phyloP scores from a whole-genome alignment of 2,113 vertebrate genomes.

The Paralichthys olivaceus region DNA sequence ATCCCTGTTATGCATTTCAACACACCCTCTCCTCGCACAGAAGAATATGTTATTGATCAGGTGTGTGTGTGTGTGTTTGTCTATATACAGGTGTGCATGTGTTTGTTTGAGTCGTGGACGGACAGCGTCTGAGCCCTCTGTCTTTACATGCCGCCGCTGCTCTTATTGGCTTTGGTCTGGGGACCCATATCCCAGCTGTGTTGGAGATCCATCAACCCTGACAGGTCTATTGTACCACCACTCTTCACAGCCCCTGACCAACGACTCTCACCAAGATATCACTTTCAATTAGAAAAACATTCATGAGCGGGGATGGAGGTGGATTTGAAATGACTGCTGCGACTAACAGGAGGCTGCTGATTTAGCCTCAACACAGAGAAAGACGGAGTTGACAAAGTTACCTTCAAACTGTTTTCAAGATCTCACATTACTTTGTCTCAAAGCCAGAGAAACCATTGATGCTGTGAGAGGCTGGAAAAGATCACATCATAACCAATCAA shows the following conservation, averaged over 20 bases:
- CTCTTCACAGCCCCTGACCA: conserved; percentile 78
- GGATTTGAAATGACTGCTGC: conserved; percentile 53
- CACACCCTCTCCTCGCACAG: conserved; percentile 59
- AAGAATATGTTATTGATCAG: conserved; percentile 79
- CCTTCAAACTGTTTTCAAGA: neutral
- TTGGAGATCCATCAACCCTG: conserved; percentile 83
- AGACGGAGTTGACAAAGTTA: neutral
- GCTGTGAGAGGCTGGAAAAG: neutral
- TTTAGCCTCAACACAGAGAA: neutral
- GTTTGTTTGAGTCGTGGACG: conserved; percentile 47
- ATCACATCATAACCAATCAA: neutral
- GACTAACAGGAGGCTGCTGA: conserved; percentile 17
- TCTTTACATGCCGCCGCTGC: conserved; percentile 35
- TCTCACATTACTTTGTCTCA: neutral
- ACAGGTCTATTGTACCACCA: conserved; percentile 81
- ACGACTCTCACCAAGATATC: conserved; percentile 74
- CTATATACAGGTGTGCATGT: conserved; percentile 20
- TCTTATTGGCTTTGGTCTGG: conserved; percentile 77
- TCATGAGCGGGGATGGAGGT: conserved; percentile 55
- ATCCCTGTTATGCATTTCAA: conserved; percentile 72
- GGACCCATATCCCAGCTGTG: conserved; percentile 76
- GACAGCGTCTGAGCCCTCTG: conserved; percentile 58
- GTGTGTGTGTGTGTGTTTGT: conserved; percentile 17
- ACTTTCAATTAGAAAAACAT: conserved; percentile 81
- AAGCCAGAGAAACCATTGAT: neutral